Evolutionary conservation across 2,113 vertebrate genomes (phyloP).

Genomic region (Daphoenositta chrysoptera): DNA sequence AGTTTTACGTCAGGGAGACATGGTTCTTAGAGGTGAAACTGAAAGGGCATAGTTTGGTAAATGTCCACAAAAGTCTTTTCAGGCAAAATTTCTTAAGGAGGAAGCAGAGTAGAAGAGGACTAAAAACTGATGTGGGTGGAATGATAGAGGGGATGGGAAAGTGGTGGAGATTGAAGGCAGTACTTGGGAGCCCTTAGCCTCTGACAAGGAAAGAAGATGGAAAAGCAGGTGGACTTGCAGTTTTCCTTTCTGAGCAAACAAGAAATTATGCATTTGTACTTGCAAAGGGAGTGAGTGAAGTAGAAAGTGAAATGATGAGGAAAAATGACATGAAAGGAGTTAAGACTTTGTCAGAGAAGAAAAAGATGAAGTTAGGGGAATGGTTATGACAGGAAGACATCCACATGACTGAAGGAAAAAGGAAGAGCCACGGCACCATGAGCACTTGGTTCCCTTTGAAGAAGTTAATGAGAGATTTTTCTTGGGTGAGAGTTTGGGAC

Average conservation of each 20-base stretch:
- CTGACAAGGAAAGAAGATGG: background rate
- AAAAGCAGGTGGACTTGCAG: background rate
- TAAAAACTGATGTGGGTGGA: background rate
- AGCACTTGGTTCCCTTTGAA: background rate
- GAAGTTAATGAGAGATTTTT: background rate
- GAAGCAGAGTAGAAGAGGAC: background rate
- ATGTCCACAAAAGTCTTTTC: background rate
- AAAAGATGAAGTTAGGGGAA: background rate
- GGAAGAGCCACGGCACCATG: background rate
- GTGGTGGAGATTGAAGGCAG: background rate
- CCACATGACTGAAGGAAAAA: background rate
- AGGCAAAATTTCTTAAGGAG: background rate
- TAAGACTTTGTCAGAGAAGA: background rate
- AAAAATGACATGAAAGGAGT: background rate
- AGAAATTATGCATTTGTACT: accelerated
- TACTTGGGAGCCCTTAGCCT: background rate
- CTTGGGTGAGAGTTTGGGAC: background rate
- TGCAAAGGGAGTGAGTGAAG: accelerated
- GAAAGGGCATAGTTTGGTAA: background rate
- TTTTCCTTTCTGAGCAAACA: background rate
- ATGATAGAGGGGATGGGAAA: background rate
- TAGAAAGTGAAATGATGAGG: background rate
- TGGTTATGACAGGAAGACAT: background rate
- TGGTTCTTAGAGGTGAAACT: background rate
- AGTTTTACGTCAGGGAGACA: background rate